These are phyloP conservation scores for Taenaris catops DNA, from an alignment of 2,888 invertebrate species.

Conservation along the genomic window DNA sequence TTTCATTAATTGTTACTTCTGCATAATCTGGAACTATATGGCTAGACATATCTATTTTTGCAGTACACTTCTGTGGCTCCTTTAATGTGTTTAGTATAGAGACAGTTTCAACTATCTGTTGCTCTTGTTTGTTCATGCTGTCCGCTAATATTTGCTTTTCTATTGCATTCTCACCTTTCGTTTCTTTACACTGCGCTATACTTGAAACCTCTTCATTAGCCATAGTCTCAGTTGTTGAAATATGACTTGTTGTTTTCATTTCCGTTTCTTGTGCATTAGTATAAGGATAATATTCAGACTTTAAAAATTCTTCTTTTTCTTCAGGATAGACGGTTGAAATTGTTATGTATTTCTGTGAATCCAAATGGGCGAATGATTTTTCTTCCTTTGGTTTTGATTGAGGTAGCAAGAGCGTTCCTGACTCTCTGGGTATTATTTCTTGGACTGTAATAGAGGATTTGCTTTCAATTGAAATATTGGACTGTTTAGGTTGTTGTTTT, in stretches of 20 bases:
- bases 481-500: conserved; percentile 25
- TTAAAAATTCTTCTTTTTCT: conserved; percentile 45
- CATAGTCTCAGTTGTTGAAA: conserved; percentile 51
- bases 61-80: conserved; percentile 22
- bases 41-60: conserved; percentile 27
- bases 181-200: conserved; percentile 28
- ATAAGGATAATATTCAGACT: conserved; percentile 25
- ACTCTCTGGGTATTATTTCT: conserved; percentile 43
- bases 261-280: conserved; percentile 36
- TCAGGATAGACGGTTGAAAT: conserved; percentile 39
- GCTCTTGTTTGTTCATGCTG: conserved; percentile 34
- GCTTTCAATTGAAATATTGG: conserved; percentile 35
- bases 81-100: conserved; percentile 11
- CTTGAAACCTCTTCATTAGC: conserved; percentile 41
- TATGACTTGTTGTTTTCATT: conserved; percentile 39
- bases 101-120: conserved; percentile 34
- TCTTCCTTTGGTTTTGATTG: conserved; percentile 34
- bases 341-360: conserved; percentile 47
- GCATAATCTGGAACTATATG: conserved; percentile 32
- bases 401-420: conserved; percentile 29
- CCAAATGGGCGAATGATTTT: conserved; percentile 30
- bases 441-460: conserved; percentile 43
- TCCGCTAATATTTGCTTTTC: conserved; percentile 30
- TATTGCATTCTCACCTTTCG: conserved; percentile 35
- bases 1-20: conserved; percentile 33